phyloP scores from a whole-genome alignment of 2,888 invertebrate species.

The Cybosia mesomella region DNA sequence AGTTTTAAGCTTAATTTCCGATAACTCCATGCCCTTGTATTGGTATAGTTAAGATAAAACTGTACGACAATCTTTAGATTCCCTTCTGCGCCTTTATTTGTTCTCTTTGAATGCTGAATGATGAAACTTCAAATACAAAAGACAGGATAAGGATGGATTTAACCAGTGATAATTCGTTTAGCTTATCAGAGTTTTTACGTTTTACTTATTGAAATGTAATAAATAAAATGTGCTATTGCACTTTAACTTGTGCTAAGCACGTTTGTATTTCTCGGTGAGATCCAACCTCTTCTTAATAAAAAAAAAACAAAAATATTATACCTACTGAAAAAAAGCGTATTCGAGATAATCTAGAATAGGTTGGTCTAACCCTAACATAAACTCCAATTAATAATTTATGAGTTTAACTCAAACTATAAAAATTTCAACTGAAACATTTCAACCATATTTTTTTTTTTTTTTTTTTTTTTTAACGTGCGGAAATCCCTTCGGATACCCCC shows the following conservation, averaged over 20 bases:
- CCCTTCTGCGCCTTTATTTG: neutral
- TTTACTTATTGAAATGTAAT: neutral
- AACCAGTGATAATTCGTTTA: neutral
- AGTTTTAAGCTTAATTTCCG: constrained; percentile 14
- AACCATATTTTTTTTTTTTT: too few relatives aligned
- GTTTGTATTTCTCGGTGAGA: neutral
- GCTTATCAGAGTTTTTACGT: neutral
- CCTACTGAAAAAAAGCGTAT: neutral
- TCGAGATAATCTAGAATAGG: neutral
- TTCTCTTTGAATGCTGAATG: too few relatives aligned
- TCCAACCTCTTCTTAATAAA: neutral
- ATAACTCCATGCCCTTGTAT: constrained; percentile 4
- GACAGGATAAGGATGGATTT: neutral
- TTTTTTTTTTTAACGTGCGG: too few relatives aligned
- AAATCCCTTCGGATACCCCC: too few relatives aligned
- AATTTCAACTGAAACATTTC: neutral
- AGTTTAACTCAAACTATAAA: constrained; percentile 2
- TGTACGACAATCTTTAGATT: constrained; percentile 13
- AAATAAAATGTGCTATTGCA: neutral
- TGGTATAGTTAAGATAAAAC: neutral
- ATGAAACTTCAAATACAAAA: too few relatives aligned
- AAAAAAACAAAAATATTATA: neutral
- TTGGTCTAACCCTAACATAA: neutral
- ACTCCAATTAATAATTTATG: too few relatives aligned
- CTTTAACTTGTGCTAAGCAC: neutral